Conservation (phyloP, 2,797 vertebrate species). For the Platalea minor region DNA sequence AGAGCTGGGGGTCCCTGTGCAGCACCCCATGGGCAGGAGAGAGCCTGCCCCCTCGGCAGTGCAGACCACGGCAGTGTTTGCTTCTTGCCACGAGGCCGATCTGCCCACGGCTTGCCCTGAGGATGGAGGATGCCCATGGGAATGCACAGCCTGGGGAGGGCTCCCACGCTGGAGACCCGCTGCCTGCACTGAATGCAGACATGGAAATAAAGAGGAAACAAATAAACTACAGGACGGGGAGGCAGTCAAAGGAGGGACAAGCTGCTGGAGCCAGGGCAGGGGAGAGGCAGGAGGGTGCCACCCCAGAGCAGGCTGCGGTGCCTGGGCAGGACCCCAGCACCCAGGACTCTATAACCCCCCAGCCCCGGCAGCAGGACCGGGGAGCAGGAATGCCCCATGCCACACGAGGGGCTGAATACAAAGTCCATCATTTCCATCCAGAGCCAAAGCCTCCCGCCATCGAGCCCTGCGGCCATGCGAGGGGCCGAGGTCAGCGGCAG, state of each 20-base stretch:
- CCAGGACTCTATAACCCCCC: not conserved
- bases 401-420: not conserved
- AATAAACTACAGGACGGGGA: not conserved
- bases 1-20: not conserved
- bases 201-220: not conserved
- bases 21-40: not conserved
- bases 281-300: no score
- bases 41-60: accelerated
- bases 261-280: not conserved
- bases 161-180: not conserved
- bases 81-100: not conserved
- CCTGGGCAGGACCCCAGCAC: not conserved
- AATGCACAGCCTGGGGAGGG: accelerated
- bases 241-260: not conserved
- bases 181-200: not conserved
- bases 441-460: not conserved
- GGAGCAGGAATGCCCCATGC: not conserved
- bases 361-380: not conserved
- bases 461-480: not conserved
- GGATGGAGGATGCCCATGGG: accelerated
- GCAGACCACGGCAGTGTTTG: accelerated
- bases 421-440: not conserved
- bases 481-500: not conserved
- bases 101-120: accelerated
- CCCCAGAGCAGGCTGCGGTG: not conserved